Conservation (phyloP, 2,113 vertebrate genomes). For the Shinisaurus crocodilurus region DNA sequence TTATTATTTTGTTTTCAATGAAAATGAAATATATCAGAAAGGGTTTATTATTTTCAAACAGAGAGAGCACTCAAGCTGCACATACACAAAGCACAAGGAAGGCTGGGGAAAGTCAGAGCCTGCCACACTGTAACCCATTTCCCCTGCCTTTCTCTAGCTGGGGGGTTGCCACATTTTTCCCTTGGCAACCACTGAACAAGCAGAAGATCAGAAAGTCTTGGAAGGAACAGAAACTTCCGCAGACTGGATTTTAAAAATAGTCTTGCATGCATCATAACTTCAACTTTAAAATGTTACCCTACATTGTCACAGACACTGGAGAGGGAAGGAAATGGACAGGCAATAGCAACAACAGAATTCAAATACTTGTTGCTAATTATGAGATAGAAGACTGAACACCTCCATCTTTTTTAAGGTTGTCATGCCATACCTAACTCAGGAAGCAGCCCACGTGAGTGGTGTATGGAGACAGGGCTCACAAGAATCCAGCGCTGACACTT, state of each 20-base stretch:
- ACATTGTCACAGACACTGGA: neutral
- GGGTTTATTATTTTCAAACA: neutral
- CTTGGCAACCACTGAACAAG: neutral
- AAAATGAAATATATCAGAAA: neutral
- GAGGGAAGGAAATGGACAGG: neutral
- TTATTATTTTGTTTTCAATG: neutral
- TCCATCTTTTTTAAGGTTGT: neutral
- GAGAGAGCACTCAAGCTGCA: too few species aligned
- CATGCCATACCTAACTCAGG: neutral
- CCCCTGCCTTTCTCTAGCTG: neutral
- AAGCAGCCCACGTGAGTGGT: too few species aligned
- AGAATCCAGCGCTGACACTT: too few species aligned
- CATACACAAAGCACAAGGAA: neutral
- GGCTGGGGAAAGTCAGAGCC: neutral
- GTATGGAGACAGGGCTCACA: too few species aligned
- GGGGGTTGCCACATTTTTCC: too few species aligned
- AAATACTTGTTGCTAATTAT: too few species aligned
- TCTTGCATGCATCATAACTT: neutral
- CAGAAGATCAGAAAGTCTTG: neutral
- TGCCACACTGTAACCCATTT: neutral
- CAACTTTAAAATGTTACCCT: neutral
- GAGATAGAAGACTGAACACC: neutral
- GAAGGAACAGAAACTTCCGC: neutral
- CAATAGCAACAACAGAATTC: neutral
- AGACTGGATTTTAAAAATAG: neutral